Conservation (phyloP, 2,113 vertebrate species). For the Dissostichus mawsoni region DNA sequence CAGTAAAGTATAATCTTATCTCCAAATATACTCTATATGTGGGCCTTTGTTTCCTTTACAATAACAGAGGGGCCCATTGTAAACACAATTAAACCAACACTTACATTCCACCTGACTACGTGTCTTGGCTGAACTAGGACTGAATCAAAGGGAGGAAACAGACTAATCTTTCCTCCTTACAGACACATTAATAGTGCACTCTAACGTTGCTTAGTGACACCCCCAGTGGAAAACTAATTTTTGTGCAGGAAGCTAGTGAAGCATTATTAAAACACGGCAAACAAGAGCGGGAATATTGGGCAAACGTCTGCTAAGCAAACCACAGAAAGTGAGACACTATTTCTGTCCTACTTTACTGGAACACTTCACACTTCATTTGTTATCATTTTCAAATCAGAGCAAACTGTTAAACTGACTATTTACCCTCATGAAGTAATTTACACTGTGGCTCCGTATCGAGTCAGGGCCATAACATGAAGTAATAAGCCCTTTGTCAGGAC, state of each 20-base stretch:
- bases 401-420: slow-evolving; percentile 38
- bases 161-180: slow-evolving; percentile 71
- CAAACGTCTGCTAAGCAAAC: slow-evolving; percentile 63
- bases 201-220: slow-evolving; percentile 72
- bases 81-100: slow-evolving; percentile 46
- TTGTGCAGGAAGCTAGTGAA: slow-evolving; percentile 70
- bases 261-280: slow-evolving; percentile 75
- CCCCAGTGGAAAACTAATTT: slow-evolving; percentile 75
- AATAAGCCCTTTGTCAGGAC: slow-evolving; percentile 60
- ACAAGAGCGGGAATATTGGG: slow-evolving; percentile 70
- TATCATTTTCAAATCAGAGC: slow-evolving; percentile 17
- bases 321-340: slow-evolving; percentile 21
- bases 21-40: slow-evolving; percentile 38
- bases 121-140: slow-evolving; percentile 63
- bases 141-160: slow-evolving; percentile 74
- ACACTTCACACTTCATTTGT: slow-evolving; percentile 3
- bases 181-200: slow-evolving; percentile 56
- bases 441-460: slow-evolving; percentile 21
- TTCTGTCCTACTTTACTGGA: slow-evolving; percentile 33
- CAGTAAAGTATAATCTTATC: slow-evolving; percentile 51
- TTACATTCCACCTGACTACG: slow-evolving; percentile 71
- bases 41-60: slow-evolving; percentile 61
- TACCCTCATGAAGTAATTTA: slow-evolving; percentile 41
- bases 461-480: slow-evolving; percentile 58
- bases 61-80: slow-evolving; percentile 62